phyloP scores from a whole-genome alignment of 2,113 vertebrate species.

The Grammomys dolichurus region DNA sequence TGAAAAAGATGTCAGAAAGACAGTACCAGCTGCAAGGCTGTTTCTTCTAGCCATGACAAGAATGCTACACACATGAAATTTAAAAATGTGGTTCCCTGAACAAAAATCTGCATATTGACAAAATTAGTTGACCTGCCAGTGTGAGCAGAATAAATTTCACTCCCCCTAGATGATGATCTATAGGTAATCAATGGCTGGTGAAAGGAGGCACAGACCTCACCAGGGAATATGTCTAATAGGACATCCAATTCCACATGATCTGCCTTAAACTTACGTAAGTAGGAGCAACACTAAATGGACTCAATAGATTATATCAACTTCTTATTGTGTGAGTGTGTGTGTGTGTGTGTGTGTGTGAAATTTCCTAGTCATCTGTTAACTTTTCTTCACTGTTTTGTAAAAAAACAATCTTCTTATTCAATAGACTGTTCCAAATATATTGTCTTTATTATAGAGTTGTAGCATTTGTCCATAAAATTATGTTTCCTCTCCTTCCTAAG shows the following conservation, averaged over 20 bases:
- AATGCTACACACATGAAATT: fast-evolving
- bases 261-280: neutral
- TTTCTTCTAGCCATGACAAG: neutral
- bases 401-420: neutral
- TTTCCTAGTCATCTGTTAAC: neutral
- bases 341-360: neutral
- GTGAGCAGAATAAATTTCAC: too few species aligned
- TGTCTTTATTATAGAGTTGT: neutral
- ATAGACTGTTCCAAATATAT: neutral
- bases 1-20: neutral
- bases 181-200: neutral
- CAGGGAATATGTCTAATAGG: neutral
- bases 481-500: neutral
- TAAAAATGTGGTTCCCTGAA: neutral
- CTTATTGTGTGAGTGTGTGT: neutral
- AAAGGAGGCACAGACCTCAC: neutral
- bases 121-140: neutral
- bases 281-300: neutral
- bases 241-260: too few species aligned
- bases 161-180: neutral
- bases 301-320: neutral
- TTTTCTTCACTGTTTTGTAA: neutral
- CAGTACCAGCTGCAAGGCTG: neutral
- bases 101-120: neutral
- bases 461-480: neutral